phyloP scores from a whole-genome alignment of 2,888 invertebrate species.

The Dione vanillae region DNA sequence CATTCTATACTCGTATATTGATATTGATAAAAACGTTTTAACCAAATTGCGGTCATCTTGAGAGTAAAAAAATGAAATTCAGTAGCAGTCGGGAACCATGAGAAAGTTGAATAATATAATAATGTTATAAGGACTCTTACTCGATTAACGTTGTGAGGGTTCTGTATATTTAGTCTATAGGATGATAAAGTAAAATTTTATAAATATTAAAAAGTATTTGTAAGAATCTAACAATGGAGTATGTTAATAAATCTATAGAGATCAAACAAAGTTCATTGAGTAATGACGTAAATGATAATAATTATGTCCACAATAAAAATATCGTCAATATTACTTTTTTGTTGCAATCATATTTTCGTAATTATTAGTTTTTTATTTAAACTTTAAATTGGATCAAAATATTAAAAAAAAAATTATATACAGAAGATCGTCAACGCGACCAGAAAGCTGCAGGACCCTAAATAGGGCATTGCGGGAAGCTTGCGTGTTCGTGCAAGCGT shows the following conservation, averaged over 20 bases:
- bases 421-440: conserved; percentile 24
- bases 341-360: background rate
- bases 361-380: background rate
- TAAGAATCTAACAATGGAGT: too few relatives aligned
- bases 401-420: conserved; percentile 2
- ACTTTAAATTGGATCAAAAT: background rate
- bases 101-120: conserved; percentile 74
- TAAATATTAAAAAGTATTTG: too few relatives aligned
- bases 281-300: too few relatives aligned
- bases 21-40: conserved; percentile 72
- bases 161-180: conserved; percentile 51
- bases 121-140: conserved; percentile 49
- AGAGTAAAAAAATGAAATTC: conserved; percentile 73
- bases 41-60: conserved; percentile 72
- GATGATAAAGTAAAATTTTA: background rate
- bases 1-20: conserved; percentile 47
- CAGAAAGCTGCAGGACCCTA: conserved; percentile 69
- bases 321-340: background rate
- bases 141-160: conserved; percentile 56
- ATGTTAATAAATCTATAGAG: too few relatives aligned
- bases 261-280: too few relatives aligned
- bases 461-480: conserved; percentile 58
- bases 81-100: conserved; percentile 79
- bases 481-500: conserved; percentile 78
- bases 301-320: background rate